Conservation (phyloP, 2,797 vertebrate species). For the Sphenopsis melanotis region DNA sequence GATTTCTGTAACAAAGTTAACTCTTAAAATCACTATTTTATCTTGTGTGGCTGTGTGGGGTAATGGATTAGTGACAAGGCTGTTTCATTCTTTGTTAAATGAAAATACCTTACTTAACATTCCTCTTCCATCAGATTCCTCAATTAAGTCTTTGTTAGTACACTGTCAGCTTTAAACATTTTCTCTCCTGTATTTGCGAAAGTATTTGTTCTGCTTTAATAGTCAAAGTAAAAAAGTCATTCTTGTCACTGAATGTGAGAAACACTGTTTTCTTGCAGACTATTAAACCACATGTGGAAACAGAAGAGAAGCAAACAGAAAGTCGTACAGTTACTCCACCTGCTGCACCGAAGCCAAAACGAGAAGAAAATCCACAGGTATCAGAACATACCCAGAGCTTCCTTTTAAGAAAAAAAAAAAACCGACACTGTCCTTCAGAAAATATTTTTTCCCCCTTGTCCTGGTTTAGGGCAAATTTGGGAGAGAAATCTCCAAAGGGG, state of each 20-base stretch:
- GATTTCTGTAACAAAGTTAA: neutral
- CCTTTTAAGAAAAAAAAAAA: neutral
- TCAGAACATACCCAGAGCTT: neutral
- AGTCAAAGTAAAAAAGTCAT: conserved; percentile 23
- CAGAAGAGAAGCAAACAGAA: conserved; percentile 83
- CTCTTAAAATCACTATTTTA: neutral
- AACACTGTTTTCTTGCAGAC: conserved; percentile 77
- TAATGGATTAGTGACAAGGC: neutral
- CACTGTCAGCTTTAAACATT: neutral
- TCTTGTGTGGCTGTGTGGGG: neutral
- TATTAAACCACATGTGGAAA: conserved; percentile 87
- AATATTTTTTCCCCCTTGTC: neutral
- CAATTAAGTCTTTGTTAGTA: conserved; percentile 10
- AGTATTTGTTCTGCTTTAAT: conserved; percentile 9
- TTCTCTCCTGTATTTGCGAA: neutral
- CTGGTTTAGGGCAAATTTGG: too few relatives aligned
- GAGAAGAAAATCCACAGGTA: conserved; percentile 97
- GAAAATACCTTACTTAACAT: neutral
- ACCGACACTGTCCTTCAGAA: neutral
- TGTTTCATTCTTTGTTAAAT: neutral
- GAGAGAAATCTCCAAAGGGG: too few relatives aligned
- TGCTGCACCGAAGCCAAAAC: conserved; percentile 86
- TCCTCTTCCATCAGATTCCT: neutral
- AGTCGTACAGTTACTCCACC: conserved; percentile 81
- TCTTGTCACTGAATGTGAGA: neutral